A percentile compares a stretch with the other conserved stretches of the same genome.
Conservation (phyloP, 35 echinoderm and acorn worm species). For the Anneissia japonica region DNA sequence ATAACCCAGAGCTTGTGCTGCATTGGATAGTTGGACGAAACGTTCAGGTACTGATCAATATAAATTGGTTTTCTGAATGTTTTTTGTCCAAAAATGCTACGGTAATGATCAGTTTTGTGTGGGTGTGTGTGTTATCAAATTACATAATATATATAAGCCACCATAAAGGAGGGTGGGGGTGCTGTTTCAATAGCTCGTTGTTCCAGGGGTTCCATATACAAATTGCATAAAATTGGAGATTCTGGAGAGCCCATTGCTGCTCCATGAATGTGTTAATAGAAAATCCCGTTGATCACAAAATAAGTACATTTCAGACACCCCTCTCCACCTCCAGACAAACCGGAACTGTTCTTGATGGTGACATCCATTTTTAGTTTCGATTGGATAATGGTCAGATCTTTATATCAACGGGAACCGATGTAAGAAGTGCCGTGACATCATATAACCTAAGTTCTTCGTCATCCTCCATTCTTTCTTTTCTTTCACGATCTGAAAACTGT, state of each 20-base stretch:
- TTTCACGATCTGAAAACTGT: neutral
- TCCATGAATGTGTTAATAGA: constrained; percentile 29
- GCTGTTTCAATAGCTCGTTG: neutral
- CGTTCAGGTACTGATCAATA: too few relatives aligned
- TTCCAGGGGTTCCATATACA: constrained; percentile 27
- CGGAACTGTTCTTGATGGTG: neutral
- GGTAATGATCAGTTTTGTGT: too few relatives aligned
- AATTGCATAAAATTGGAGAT: constrained; percentile 12
- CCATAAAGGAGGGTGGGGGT: too few relatives aligned
- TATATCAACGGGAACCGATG: neutral
- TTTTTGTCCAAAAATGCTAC: too few relatives aligned
- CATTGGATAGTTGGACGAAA: too few relatives aligned
- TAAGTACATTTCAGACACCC: constrained; percentile 17
- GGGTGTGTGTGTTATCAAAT: too few relatives aligned
- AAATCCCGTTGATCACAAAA: constrained; percentile 14
- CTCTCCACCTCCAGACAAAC: neutral
- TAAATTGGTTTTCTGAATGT: too few relatives aligned
- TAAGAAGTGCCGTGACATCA: neutral
- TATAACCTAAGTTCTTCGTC: neutral
- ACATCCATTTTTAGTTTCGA: neutral
- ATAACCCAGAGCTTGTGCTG: too few relatives aligned
- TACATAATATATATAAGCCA: too few relatives aligned
- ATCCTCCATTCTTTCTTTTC: neutral
- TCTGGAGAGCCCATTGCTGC: constrained; percentile 26
- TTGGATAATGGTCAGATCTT: neutral